A percentile compares a stretch with the other conserved stretches of the same genome.
Evolutionary conservation across 2,113 vertebrate species (phyloP).

Genomic region (Bufo gargarizans): DNA sequence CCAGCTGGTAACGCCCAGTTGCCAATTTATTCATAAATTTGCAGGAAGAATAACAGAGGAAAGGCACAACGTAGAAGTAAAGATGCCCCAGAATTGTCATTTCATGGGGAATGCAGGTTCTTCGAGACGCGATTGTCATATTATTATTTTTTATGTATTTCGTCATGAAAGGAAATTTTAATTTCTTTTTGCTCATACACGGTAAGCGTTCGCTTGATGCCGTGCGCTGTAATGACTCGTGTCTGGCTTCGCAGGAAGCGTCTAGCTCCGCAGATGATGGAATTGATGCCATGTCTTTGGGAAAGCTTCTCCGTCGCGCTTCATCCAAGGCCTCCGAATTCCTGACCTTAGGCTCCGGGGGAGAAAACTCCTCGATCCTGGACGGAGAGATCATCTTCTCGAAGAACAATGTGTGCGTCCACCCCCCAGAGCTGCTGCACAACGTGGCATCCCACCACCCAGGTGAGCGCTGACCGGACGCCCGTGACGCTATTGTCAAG

Average conservation of each 20-base stretch:
- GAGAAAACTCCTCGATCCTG: conserved; percentile 72
- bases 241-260: conserved; percentile 41
- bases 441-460: conserved; percentile 90
- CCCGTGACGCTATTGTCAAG: not conserved
- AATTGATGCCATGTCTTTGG: conserved; percentile 92
- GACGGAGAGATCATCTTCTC: conserved; percentile 96
- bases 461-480: conserved; percentile 72
- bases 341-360: conserved; percentile 84
- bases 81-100: too few species aligned
- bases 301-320: conserved; percentile 94
- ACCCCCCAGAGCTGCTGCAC: conserved; percentile 86
- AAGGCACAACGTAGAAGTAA: too few species aligned
- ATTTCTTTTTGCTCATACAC: too few species aligned
- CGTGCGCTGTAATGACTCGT: not conserved
- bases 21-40: too few species aligned
- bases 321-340: conserved; percentile 95
- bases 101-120: too few species aligned
- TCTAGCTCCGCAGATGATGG: conserved; percentile 83
- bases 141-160: too few species aligned
- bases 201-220: too few species aligned
- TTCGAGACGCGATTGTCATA: too few species aligned
- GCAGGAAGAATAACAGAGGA: too few species aligned
- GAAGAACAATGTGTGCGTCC: conserved; percentile 98
- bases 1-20: too few species aligned
- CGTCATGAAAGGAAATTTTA: too few species aligned